Percentiles rank a stretch among this genome's conserved stretches.
These are phyloP conservation scores for Chiloscyllium plagiosum DNA, from an alignment of 2,113 vertebrate species.

Conservation along the genomic window DNA sequence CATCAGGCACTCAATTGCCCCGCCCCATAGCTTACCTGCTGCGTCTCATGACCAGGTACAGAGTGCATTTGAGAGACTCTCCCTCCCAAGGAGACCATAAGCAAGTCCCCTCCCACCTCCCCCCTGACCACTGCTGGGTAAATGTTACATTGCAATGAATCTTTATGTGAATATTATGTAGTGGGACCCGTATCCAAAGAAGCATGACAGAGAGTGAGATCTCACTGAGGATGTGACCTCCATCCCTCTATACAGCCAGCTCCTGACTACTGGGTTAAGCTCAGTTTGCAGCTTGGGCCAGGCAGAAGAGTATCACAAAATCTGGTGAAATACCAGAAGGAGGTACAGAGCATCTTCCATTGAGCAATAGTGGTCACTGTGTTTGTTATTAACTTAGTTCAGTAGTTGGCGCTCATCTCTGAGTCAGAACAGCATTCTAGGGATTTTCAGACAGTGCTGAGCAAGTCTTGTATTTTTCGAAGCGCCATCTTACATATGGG, in stretches of 20 bases:
- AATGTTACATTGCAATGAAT: background rate
- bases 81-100: too few relatives aligned
- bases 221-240: background rate
- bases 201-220: background rate
- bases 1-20: too few relatives aligned
- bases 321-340: background rate
- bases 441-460: background rate
- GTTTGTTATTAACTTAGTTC: background rate
- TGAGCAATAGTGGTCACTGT: background rate
- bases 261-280: background rate
- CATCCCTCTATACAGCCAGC: background rate
- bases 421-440: background rate
- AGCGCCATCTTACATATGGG: background rate
- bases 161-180: background rate
- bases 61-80: too few relatives aligned
- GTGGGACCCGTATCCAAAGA: background rate
- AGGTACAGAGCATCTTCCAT: background rate
- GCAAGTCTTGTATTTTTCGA: background rate
- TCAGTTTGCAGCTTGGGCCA: background rate
- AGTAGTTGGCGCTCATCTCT: background rate
- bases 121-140: too few relatives aligned
- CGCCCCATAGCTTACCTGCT: too few relatives aligned
- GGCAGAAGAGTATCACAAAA: background rate
- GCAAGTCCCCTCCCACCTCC: too few relatives aligned
- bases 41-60: too few relatives aligned